phyloP scores from a whole-genome alignment of 2,797 vertebrate genomes.

The Jordanella pulchra region DNA sequence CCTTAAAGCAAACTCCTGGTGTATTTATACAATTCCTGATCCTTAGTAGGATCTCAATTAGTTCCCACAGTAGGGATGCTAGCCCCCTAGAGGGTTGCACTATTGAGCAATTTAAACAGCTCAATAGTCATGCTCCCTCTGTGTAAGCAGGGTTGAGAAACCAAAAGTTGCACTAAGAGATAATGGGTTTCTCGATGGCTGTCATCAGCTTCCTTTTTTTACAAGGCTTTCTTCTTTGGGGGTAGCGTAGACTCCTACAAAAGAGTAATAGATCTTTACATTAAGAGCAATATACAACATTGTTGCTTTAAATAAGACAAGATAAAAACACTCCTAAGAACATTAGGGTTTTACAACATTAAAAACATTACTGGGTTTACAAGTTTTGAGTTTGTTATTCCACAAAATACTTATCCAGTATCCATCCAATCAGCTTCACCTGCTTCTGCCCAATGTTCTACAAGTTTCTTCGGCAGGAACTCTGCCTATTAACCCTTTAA shows the following conservation, averaged over 20 bases:
- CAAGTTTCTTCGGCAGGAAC: too few species aligned
- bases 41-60: constrained; percentile 10
- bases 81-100: background rate
- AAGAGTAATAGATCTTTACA: background rate
- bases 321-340: background rate
- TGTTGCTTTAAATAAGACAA: background rate
- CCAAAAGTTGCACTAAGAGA: constrained; percentile 5
- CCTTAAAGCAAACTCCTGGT: background rate
- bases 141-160: background rate
- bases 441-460: too few species aligned
- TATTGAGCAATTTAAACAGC: constrained; percentile 6
- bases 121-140: constrained; percentile 1
- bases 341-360: too few species aligned
- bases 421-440: too few species aligned
- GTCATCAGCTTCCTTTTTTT: constrained; percentile 6
- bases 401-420: background rate
- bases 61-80: background rate
- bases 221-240: background rate
- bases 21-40: background rate
- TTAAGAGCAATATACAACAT: background rate
- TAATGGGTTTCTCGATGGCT: constrained; percentile 6
- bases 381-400: background rate
- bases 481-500: too few species aligned
- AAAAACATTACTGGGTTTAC: background rate
- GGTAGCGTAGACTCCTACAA: background rate